Evolutionary conservation across 2,113 vertebrate genomes (phyloP).

Genomic region (Smithornis capensis): DNA sequence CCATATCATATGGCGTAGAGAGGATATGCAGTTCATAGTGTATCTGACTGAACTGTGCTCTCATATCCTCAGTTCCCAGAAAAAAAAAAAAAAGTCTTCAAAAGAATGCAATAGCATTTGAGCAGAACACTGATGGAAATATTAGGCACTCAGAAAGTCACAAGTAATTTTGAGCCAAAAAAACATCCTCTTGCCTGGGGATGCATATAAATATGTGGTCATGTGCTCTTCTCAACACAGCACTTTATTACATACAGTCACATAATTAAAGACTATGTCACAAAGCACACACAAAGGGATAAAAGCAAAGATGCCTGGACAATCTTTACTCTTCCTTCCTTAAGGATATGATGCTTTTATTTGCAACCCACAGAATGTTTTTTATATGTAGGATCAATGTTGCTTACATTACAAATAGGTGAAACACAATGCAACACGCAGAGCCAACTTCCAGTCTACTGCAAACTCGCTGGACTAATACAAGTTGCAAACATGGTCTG

Average conservation of each 20-base stretch:
- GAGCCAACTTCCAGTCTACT: neutral
- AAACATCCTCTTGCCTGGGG: fast-evolving
- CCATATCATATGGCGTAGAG: fast-evolving
- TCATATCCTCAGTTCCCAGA: neutral
- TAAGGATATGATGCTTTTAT: neutral
- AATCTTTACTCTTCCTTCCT: neutral
- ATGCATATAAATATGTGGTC: neutral
- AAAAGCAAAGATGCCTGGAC: neutral
- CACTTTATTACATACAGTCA: neutral
- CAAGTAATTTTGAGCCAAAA: neutral
- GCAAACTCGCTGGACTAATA: neutral
- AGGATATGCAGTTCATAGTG: fast-evolving
- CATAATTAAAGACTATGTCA: neutral
- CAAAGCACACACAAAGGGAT: neutral
- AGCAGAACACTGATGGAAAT: neutral
- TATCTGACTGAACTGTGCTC: neutral
- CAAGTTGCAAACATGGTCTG: neutral
- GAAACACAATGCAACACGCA: neutral
- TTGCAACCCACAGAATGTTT: neutral
- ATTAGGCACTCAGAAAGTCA: neutral
- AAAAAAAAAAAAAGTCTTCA: neutral
- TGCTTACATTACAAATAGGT: neutral
- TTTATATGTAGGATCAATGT: neutral
- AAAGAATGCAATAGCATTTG: neutral
- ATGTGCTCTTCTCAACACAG: neutral